phyloP scores from a whole-genome alignment of 64 coral and sea anemone species.

The Anthopleura sola region DNA sequence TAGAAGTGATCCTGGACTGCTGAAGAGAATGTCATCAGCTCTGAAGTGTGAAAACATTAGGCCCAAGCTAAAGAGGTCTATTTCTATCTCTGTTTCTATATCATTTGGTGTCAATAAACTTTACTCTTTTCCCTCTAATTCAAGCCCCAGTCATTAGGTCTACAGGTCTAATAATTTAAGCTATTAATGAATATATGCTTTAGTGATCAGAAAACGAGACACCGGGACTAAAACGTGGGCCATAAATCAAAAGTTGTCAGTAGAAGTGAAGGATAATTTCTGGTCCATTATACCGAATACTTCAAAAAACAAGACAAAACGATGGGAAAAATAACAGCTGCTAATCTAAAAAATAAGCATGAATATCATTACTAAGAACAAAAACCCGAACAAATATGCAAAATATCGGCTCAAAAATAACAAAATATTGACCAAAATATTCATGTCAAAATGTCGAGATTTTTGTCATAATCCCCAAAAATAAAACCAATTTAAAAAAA shows the following conservation, averaged over 20 bases:
- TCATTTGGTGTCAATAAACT: too few relatives aligned
- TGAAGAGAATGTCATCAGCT: too few relatives aligned
- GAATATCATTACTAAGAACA: background rate
- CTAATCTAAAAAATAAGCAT: background rate
- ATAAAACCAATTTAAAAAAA: background rate
- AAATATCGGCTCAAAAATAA: background rate
- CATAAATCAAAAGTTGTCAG: background rate
- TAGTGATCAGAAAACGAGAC: background rate
- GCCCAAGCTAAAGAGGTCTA: too few relatives aligned
- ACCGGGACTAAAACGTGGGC: background rate
- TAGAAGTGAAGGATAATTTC: background rate
- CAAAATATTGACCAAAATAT: background rate
- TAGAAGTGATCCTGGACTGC: too few relatives aligned
- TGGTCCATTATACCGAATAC: background rate
- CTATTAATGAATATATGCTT: background rate
- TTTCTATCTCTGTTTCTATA: too few relatives aligned
- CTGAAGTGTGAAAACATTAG: too few relatives aligned
- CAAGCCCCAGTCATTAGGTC: background rate
- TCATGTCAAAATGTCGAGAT: background rate
- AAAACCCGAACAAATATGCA: background rate
- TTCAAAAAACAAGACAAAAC: background rate
- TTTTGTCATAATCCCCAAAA: background rate
- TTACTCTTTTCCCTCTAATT: too few relatives aligned
- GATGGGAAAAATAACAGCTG: slow-evolving; percentile 6
- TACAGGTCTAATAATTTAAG: background rate